Evolutionary conservation across 2,888 invertebrate genomes (phyloP).

Genomic region (Brachycybe producta): DNA sequence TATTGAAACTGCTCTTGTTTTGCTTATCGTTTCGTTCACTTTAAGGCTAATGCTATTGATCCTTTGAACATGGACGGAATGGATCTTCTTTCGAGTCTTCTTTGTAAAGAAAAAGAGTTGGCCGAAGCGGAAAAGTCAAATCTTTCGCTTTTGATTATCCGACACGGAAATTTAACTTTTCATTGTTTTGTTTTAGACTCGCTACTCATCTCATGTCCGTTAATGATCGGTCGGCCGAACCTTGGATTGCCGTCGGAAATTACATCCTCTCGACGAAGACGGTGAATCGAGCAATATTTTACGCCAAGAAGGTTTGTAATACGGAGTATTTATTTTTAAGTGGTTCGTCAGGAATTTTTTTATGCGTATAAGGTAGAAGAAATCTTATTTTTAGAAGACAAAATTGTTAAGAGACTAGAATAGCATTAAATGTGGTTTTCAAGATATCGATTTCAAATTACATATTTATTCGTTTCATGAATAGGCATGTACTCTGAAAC

Average conservation of each 20-base stretch:
- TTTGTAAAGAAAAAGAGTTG: slow-evolving; percentile 45
- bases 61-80: slow-evolving; percentile 46
- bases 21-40: slow-evolving; percentile 21
- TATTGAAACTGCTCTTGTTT: slow-evolving; percentile 6
- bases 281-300: slow-evolving; percentile 53
- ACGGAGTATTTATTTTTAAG: neutral
- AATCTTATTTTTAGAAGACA: no score
- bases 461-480: neutral
- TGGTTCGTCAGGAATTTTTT: neutral
- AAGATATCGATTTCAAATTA: no score
- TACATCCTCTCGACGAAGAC: slow-evolving; percentile 50
- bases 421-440: neutral
- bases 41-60: slow-evolving; percentile 41
- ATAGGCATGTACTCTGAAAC: slow-evolving; percentile 48
- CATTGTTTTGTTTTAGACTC: slow-evolving; percentile 31
- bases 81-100: slow-evolving; percentile 49
- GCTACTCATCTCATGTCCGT: slow-evolving; percentile 38
- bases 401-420: no score
- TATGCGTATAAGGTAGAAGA: no score
- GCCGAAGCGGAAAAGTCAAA: slow-evolving; percentile 46
- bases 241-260: slow-evolving; percentile 65
- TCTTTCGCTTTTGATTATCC: neutral
- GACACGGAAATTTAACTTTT: neutral
- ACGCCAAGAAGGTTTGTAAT: slow-evolving; percentile 48
- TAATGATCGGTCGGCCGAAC: slow-evolving; percentile 49